Base-by-base conservation (phyloP, 2,113 vertebrate genomes). In the Opisthocomus hoazin region DNA sequence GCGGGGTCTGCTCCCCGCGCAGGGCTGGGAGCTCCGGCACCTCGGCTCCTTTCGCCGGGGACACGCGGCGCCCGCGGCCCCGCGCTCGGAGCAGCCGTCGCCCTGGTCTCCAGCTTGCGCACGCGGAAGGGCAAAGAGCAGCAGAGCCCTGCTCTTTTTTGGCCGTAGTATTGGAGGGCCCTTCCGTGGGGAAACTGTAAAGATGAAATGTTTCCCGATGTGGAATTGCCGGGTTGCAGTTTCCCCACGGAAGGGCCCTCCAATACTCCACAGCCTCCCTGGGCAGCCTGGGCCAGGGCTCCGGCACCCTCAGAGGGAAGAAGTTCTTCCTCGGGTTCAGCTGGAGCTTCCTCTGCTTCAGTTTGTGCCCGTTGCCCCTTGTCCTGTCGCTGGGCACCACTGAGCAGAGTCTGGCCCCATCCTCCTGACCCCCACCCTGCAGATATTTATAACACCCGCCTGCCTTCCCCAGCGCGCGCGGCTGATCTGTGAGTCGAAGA, bases 1-100 rank as follows among this genome's bases (percentile, higher is more conserved):
- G 84, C 4, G 3, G 76, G 84, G 37, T 68, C 85, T 84, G 71
- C 39, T 76, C 65, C 36, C n/a, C 0, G 2, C 7, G 0, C 46
- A 60, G 88, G 57, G 20, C 45, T 60, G 74, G 58, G n/a, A 73
- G 39, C 79, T 76, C 92, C 83, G 85, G 88, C 83, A 39, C 48
- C 51, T 79, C 70, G 1, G 0, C 39, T 75, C 24, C 43, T 75
- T 68, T 51, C 45, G 16, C 43, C 0, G 0, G 43, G 56, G 41
- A 32, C 27, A 22, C 6, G 34, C 76, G 50, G 56, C 10, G 4
- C 50, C n/a, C 23, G 8, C 3, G 17, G 58, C 87, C 70, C 15
- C 0, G 16, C 11, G n/a, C 26, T 8, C 1, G 2, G 54, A 74
- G 58, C 70, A 45, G 45, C 53, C 16, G 0, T 27, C 19, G 50